Percentiles rank a stretch among this genome's conserved stretches.
These are phyloP conservation scores for Scolopax rusticola DNA, from an alignment of 2,797 vertebrate species.

Conservation along the genomic window DNA sequence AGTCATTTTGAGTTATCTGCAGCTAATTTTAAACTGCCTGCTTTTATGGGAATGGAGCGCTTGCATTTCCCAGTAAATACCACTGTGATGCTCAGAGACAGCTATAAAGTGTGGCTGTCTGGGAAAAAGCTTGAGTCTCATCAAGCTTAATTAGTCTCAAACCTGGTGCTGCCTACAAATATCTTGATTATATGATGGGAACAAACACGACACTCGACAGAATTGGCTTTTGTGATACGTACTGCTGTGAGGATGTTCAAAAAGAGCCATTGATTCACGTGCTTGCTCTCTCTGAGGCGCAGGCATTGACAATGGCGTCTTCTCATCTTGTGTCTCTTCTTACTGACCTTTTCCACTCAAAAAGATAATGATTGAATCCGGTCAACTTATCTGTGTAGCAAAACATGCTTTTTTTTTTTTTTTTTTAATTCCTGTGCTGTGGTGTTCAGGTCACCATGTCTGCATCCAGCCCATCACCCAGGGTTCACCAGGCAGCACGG, in stretches of 20 bases:
- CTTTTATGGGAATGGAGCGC: not conserved
- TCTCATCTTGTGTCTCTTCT: not conserved
- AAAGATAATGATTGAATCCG: not conserved
- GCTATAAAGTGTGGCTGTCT: not conserved
- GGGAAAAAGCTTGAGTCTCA: not conserved
- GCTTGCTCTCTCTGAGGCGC: not conserved
- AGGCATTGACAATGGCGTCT: not conserved
- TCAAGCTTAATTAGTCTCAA: constrained; percentile 42
- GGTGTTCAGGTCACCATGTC: accelerated
- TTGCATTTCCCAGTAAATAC: not conserved
- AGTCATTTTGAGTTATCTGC: constrained; percentile 15
- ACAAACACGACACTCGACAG: not conserved
- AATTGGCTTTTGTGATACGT: not conserved
- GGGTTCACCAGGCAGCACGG: not conserved
- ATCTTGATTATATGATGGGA: not conserved
- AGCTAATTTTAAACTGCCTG: constrained; percentile 38
- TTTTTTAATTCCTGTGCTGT: not conserved
- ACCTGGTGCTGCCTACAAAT: constrained; percentile 37
- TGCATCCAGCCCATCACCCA: not conserved
- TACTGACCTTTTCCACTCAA: not conserved
- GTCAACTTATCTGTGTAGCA: not conserved
- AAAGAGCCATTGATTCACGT: not conserved
- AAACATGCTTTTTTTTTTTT: not conserved
- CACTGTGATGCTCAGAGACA: not conserved
- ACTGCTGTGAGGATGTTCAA: not conserved